These are phyloP conservation scores for Lordiphosa stackelbergi DNA, from an alignment of 1,140 invertebrate genomes.

Conservation along the genomic window DNA sequence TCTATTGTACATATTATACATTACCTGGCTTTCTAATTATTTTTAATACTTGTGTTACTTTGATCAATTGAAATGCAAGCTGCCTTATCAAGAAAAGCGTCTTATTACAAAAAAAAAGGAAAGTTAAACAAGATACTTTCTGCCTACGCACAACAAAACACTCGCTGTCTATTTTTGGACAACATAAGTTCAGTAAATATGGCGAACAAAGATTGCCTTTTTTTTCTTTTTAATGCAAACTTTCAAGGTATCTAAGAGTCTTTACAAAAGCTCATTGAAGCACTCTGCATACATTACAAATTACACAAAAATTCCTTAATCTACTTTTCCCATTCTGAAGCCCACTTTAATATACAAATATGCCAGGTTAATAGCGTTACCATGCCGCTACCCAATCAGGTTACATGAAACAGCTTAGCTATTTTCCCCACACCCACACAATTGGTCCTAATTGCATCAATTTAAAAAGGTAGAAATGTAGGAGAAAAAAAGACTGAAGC, in stretches of 20 bases:
- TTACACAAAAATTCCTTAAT: no score
- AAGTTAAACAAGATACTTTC: background rate
- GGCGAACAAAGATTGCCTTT: conserved; percentile 23
- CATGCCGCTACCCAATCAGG: conserved; percentile 37
- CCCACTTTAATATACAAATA: no score
- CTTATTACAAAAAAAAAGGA: background rate
- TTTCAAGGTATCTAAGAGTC: no score
- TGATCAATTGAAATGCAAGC: conserved; percentile 35
- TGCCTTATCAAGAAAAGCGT: conserved; percentile 11
- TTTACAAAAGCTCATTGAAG: no score
- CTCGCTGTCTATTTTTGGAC: background rate
- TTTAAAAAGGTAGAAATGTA: conserved; percentile 39
- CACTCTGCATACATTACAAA: no score
- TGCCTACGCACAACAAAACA: no score
- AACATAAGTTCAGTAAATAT: conserved; percentile 30
- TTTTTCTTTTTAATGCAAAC: no score
- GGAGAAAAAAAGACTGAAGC: background rate
- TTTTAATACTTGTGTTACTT: conserved; percentile 25
- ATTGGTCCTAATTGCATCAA: conserved; percentile 62
- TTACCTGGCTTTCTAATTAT: conserved; percentile 21
- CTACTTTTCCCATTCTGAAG: no score
- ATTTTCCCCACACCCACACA: conserved; percentile 32
- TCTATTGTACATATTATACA: no score
- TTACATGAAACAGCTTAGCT: conserved; percentile 25
- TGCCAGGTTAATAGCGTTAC: conserved; percentile 17